These are phyloP conservation scores for Strongylocentrotus purpuratus DNA, from an alignment of 35 echinoderm and acorn worm species.

Conservation along the genomic window DNA sequence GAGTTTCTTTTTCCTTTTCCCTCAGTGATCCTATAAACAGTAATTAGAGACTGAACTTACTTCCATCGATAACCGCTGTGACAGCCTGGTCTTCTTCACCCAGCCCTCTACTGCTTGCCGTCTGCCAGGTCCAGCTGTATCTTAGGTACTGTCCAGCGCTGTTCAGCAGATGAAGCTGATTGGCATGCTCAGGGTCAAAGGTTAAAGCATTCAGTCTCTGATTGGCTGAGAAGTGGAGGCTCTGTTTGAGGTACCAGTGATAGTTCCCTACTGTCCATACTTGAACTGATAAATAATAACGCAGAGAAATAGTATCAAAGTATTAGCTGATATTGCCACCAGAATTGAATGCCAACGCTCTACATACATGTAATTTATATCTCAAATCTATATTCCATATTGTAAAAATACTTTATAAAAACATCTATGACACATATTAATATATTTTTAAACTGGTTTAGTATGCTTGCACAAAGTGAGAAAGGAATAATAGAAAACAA, in stretches of 20 bases:
- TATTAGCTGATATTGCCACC: no score
- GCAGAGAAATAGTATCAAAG: not conserved
- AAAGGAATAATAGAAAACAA: no score
- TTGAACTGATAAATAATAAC: conserved; percentile 59
- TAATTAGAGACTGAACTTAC: conserved; percentile 48
- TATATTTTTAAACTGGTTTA: no score
- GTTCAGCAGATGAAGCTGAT: conserved; percentile 77
- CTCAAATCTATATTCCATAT: no score
- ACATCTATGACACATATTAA: no score
- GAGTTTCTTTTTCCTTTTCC: no score
- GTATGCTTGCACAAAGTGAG: no score
- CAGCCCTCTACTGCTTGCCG: conserved; percentile 68
- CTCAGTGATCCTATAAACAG: no score
- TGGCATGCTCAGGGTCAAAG: conserved; percentile 90
- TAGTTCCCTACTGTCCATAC: conserved; percentile 94
- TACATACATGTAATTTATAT: no score
- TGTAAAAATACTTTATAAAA: no score
- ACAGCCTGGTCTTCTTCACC: conserved; percentile 62
- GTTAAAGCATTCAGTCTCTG: conserved; percentile 68
- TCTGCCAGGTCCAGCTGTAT: conserved; percentile 84
- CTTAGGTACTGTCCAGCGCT: conserved; percentile 67
- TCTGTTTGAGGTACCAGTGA: conserved; percentile 98
- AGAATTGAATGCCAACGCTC: no score
- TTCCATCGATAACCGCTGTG: conserved; percentile 89
- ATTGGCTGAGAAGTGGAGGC: conserved; percentile 66